These are phyloP conservation scores for Parapsyche elsis DNA, from an alignment of 1,140 invertebrate species.

Conservation along the genomic window DNA sequence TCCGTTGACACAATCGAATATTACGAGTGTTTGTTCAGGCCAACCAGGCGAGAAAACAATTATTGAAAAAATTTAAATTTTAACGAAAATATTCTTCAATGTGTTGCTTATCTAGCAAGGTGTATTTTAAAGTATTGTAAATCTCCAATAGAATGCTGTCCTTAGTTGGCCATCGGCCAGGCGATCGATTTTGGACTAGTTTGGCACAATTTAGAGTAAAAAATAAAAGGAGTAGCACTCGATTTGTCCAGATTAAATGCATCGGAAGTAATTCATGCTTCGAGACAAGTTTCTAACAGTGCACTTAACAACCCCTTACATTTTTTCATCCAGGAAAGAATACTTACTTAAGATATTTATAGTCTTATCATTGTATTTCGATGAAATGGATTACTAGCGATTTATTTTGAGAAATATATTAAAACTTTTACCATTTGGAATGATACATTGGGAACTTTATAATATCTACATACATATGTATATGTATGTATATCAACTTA, in stretches of 20 bases:
- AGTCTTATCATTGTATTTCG: too few species aligned
- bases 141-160: background rate
- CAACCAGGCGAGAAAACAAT: background rate
- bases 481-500: too few species aligned
- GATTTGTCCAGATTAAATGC: conserved; percentile 43
- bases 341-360: too few species aligned
- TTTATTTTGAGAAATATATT: too few species aligned
- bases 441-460: too few species aligned
- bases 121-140: conserved; percentile 27
- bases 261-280: conserved; percentile 34
- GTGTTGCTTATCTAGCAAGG: too few species aligned
- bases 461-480: too few species aligned
- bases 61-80: background rate
- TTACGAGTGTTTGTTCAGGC: background rate
- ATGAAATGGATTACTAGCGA: too few species aligned
- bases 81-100: background rate
- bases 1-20: too few species aligned
- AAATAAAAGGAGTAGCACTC: background rate
- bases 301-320: background rate
- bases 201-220: conserved; percentile 12
- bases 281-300: conserved; percentile 5
- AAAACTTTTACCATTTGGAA: too few species aligned
- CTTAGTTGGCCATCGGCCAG: conserved; percentile 19
- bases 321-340: too few species aligned
- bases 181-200: background rate